Evolutionary conservation across 2,888 invertebrate genomes (phyloP), one percentile per base, ranked within the genome.

Genomic region (Caenorhabditis sp.): DNA sequence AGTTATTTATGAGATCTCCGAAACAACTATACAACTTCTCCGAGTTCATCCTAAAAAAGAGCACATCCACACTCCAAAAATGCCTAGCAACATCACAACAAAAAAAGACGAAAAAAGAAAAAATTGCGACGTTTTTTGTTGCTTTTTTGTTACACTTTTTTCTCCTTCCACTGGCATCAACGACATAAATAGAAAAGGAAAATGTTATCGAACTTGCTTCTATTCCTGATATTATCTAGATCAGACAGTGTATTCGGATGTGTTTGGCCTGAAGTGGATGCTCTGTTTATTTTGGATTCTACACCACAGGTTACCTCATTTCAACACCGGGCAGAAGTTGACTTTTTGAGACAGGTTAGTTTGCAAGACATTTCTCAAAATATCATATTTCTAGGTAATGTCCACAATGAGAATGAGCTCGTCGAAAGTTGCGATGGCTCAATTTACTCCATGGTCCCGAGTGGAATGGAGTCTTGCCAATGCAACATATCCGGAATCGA

Each of bases 251-350:
- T 16, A 10, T 28, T n/a, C 3, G 69, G 54, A 63, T 89, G 89
- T 56, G 51, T 28, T 6, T 90, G 90, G 90, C 90, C 90, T 0
- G 69, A 77, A 10, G 74, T 86, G 2, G 90, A 90, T 79, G 85
- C 87, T 1, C 84, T 91, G 0, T 90, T 91, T 70, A 85, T 90
- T 41, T 22, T 90, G 59, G 91, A 91, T 75, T 87, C 88, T 1
- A 89, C 90, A 2, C 81, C 80, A 14, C 85, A 89, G 41, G 82
- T 91, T n/a, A 80, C 86, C 14, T 84, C 82, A 35, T 88, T 85
- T 58, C 85, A 89, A 64, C 87, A 87, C 77, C 82, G 74, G 16
- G 61, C 80, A 14, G 77, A 89, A 75, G n/a, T 86, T 16, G 75
- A 83, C 6, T 89, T 89, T 64, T 38, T 88, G 51, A 58, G 80